Base-by-base conservation (phyloP, 2,888 invertebrate species). In the Xylophagus ater region DNA sequence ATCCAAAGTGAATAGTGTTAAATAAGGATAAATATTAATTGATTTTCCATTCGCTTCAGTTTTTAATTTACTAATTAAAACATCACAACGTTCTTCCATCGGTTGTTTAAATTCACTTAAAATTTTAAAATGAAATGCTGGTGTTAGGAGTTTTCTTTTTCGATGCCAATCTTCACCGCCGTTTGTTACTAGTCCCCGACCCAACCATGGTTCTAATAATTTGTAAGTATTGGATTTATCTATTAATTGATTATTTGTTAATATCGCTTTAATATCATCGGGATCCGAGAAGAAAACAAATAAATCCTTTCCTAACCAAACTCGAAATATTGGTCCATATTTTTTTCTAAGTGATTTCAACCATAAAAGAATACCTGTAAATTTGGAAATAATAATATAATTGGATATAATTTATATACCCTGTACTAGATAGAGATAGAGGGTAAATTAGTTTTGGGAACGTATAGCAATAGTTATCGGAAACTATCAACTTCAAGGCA, bases 101-200 rank as follows among this genome's bases (percentile, higher is more conserved):
- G 80, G 72, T 2, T 75, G 74, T 31, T 81, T 61, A 57, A 82
- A 85, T 51, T 79, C 74, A 53, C 81, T 74, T 24, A 86, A 62
- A 41, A 84, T 82, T 51, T 78, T 77, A 57, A 84, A 85, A 58
- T 86, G 86, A 57, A 85, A 86, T 0, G 83, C 76, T 1, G 84
- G 82, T 0, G 85, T 85, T 36, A 86, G 55, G 42, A 85, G 69
- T 59, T 80, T 82, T 33, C 85, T 69, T n/a, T 78, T 71, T 1
- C 63, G 62, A 51, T 70, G 72, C 85, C 85, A 86, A 57, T 71
- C 69, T 12, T 60, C 57, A 13, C 62, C 62, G 8, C 56, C 53
- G 44, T 53, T 62, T 2, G 62, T 59, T 1, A 63, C 48, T 4
- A 63, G 50, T 1, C 62, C 62, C 21, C 52, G 55, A 13, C 62